phyloP scores from a whole-genome alignment of 1,140 invertebrate genomes.

The Archegozetes longisetosus region DNA sequence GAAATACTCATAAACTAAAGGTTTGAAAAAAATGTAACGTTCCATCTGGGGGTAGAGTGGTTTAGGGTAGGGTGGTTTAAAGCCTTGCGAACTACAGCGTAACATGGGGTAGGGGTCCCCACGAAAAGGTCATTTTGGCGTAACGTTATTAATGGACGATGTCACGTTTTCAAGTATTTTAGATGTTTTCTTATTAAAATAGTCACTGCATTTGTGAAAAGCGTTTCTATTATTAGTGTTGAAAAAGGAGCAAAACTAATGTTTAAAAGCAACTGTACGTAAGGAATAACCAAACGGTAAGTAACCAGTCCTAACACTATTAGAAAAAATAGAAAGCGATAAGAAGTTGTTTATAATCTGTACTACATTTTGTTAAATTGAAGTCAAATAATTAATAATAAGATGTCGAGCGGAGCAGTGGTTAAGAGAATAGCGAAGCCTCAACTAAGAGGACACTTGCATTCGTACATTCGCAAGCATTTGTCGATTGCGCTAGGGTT shows the following conservation, averaged over 20 bases:
- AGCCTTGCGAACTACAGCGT: too few species aligned
- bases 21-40: too few species aligned
- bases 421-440: constrained; percentile 27
- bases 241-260: background rate
- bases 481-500: constrained; percentile 32
- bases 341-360: background rate
- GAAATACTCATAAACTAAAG: too few species aligned
- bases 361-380: background rate
- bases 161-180: too few species aligned
- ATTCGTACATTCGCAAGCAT: constrained; percentile 37
- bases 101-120: too few species aligned
- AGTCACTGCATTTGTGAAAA: background rate
- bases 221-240: background rate
- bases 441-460: constrained; percentile 39
- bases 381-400: background rate
- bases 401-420: background rate
- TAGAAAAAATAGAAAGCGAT: too few species aligned
- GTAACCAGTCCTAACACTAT: background rate
- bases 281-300: background rate
- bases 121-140: too few species aligned
- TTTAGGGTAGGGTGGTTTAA: too few species aligned
- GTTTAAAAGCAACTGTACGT: background rate
- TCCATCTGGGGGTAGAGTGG: too few species aligned
- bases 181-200: too few species aligned
- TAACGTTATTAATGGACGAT: too few species aligned